Evolutionary conservation across 2,888 invertebrate genomes (phyloP).

Genomic region (Lasioglossum leucozonium): DNA sequence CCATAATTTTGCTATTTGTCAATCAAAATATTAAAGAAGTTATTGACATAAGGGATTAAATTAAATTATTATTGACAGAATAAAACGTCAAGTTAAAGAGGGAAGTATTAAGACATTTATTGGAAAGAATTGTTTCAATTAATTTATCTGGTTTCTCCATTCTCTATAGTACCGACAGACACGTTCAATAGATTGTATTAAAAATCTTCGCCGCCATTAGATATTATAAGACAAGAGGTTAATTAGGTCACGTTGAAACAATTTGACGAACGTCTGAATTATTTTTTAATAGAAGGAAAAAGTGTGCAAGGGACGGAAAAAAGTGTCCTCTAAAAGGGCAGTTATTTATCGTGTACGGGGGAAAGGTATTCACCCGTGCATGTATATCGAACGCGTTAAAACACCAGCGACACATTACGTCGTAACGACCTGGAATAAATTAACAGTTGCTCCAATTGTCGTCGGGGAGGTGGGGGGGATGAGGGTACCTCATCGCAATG

Average conservation of each 20-base stretch:
- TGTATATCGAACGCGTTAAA: constrained; percentile 67
- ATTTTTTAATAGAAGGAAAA: background rate
- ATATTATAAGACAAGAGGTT: background rate
- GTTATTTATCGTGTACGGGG: constrained; percentile 23
- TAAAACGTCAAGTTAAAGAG: no score
- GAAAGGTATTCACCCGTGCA: constrained; percentile 56
- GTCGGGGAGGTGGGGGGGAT: no score
- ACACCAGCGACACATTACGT: constrained; percentile 60
- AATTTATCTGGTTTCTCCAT: no score
- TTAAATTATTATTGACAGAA: no score
- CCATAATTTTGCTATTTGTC: background rate
- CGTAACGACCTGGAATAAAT: constrained; percentile 73
- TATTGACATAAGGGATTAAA: no score
- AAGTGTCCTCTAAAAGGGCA: background rate
- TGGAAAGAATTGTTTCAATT: no score
- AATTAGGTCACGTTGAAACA: background rate
- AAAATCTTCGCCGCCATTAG: background rate
- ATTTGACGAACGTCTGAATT: background rate
- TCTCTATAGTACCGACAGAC: no score
- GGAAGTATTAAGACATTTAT: no score
- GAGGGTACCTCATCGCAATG: background rate
- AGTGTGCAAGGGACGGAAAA: background rate
- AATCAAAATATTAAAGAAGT: background rate
- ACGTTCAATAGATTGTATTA: background rate
- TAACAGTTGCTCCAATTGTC: constrained; percentile 64